Evolutionary conservation across 2,113 vertebrate species (phyloP).

Genomic region (Sphyrna mokarran): DNA sequence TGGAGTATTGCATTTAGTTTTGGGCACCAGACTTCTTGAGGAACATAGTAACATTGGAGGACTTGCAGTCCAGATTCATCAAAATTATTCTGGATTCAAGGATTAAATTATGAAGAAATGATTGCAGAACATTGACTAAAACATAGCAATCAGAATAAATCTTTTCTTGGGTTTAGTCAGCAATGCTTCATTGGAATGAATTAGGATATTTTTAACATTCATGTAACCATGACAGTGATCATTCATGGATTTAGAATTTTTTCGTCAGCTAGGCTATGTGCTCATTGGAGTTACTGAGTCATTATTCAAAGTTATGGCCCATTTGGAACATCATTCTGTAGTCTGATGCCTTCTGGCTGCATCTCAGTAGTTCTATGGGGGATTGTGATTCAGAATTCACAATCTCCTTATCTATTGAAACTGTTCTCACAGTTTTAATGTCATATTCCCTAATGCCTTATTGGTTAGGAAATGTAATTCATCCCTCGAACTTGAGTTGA

Average conservation of each 20-base stretch:
- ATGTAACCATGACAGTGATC: background rate
- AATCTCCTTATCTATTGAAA: no score
- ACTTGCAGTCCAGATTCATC: background rate
- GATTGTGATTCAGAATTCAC: no score
- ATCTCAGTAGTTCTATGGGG: no score
- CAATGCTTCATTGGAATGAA: background rate
- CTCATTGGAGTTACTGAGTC: background rate
- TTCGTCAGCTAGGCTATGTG: background rate
- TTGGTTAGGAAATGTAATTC: no score
- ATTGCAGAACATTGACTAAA: background rate
- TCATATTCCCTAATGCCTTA: no score
- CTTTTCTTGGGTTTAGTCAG: background rate
- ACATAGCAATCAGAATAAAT: background rate
- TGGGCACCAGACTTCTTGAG: background rate
- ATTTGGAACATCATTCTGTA: background rate
- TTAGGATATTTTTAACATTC: background rate
- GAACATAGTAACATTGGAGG: background rate
- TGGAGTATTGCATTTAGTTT: background rate
- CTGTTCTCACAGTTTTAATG: no score
- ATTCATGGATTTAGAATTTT: background rate
- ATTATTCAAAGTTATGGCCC: background rate
- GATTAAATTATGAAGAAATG: background rate
- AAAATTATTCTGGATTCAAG: background rate
- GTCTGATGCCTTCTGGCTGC: background rate
- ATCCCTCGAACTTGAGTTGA: no score